Base-by-base conservation (phyloP, 2,797 vertebrate species). In the Mallotus villosus region DNA sequence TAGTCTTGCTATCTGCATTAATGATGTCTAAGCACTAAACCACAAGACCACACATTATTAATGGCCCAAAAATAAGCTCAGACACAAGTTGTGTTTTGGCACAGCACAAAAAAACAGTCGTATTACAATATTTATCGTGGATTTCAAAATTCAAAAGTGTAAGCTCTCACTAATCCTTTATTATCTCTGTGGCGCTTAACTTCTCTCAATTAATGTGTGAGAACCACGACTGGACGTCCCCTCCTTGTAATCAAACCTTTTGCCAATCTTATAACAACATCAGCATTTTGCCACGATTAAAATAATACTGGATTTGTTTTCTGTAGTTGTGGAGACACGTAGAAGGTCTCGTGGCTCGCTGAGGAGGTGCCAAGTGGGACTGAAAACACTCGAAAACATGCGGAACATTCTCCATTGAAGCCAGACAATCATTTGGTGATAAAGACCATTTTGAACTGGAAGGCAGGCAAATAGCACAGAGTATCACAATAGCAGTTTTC, bases 41-140 rank as follows among this genome's bases (percentile, higher is more conserved):
- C 69, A 59, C 73, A 81, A 62, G 59, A 67, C 72, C 76, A 73
- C 71, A 84, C 85, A 86, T 84, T 75, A 87, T 87, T 86, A 79
- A 82, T 76, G 77, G 81, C 78, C 88, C 70, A 82, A 83, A 86
- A 86, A 80, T 72, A 80, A 78, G 22, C 21, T 19, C 76, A 85
- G 76, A 70, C 75, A 83, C 62, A 73, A 78, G 84, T 84, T 76
- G 74, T 75, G 86, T 85, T 86, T 81, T 85, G 82, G 82, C 80
- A 83, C 63, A 29, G 58, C 32, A 64, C 76, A 76, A 74, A 68
- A 65, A 84, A 84, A 72, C 82, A 73, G 74, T 78, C 65, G 74
- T 66, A 65, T 61, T 80, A 58, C 72, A 78, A 84, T 84, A 78
- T 76, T 59, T 78, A 79, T 78, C 72, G 82, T 83, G 72, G 74